These are phyloP conservation scores for Cherax destructor DNA, from an alignment of 1,140 invertebrate species.

Conservation along the genomic window DNA sequence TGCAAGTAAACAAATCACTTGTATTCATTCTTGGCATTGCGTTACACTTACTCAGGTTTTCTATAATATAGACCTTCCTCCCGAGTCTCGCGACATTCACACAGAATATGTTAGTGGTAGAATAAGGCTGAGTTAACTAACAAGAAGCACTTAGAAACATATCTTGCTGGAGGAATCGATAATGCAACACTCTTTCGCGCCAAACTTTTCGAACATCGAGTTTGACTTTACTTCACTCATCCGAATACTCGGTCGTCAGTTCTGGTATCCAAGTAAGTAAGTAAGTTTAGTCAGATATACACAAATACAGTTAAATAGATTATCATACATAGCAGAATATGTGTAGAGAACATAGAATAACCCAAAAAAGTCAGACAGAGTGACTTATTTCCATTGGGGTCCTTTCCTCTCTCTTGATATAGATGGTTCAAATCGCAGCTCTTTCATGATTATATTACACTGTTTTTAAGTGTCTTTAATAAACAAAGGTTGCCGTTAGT, in stretches of 20 bases:
- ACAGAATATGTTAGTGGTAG: not conserved
- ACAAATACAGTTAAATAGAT: no score
- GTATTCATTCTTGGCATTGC: not conserved
- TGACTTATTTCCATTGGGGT: no score
- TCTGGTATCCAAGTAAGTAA: no score
- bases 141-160: not conserved
- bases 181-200: constrained; percentile 40
- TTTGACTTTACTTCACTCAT: not conserved
- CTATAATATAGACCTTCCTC: not conserved
- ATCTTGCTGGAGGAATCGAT: constrained; percentile 15
- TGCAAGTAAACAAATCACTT: constrained; percentile 18
- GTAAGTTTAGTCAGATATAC: no score
- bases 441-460: no score
- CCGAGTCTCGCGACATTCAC: constrained; percentile 21
- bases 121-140: not conserved
- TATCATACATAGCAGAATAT: no score
- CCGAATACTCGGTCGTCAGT: not conserved
- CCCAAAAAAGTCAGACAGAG: no score
- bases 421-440: no score
- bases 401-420: no score
- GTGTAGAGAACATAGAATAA: no score
- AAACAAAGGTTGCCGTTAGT: no score
- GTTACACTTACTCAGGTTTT: not conserved
- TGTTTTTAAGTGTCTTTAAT: no score
- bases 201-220: constrained; percentile 30